Base-by-base conservation (phyloP, 1,140 invertebrate genomes). In the Aphelinus atriplicis region DNA sequence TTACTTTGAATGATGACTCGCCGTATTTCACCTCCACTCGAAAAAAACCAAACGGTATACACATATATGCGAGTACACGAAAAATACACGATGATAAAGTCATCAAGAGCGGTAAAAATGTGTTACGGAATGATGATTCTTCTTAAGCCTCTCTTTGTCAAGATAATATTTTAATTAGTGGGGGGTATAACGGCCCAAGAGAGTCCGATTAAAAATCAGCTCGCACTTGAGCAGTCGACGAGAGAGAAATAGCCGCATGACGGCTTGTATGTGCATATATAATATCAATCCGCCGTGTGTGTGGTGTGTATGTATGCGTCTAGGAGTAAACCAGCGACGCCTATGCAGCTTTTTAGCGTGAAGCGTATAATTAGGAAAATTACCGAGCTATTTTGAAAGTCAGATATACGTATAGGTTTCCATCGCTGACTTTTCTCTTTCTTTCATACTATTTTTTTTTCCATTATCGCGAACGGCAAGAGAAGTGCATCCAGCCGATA, bases 31-130 rank as follows among this genome's bases (percentile, higher is more conserved):
- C 26, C 26, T 26, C 26, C 26, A 26, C 26, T 26, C 26, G 26
- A 26, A 26, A 26, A 26, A 26, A 26, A 26, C 26, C 26, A 26
- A 26, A 26, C 26, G 26, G 26, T 26, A 26, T 26, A 26, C 26
- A 26, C 26, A 26, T 26, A 26, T 26, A 26, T 26, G 26, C 26
- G 26, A 26, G 26, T 0, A 26, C 26, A 26, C 26, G 26, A 26
- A 26, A 26, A 26, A 26, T 26, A 26, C 26, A 26, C 26, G 0
- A 26, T 26, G 26, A 81, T 82, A 78, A 82, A 84, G 80, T 80
- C 78, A 80, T 83, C 77, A 75, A 55, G 26, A 26, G 68, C 71
- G 56, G 51, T 43, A 70, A 68, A 9, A 26, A 0, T 53, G 0
- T 48, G n/a, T 50, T 66, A 68, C 58, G 63, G 60, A 10, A 56